Evolutionary conservation across 2,888 invertebrate species (phyloP), one percentile per base, ranked within the genome.

Genomic region (Acanthoscelides obtectus): DNA sequence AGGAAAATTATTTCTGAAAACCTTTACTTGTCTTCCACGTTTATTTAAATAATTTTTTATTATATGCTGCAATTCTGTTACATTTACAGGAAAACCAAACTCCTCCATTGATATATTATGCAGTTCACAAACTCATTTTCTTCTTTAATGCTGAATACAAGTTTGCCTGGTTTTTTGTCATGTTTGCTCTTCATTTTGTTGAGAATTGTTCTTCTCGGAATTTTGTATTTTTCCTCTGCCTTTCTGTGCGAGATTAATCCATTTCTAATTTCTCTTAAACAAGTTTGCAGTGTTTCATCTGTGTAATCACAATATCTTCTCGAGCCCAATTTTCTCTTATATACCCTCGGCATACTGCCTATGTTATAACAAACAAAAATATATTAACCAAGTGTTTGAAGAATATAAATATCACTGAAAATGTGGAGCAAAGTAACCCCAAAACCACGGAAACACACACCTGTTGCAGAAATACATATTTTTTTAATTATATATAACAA

Each of bases 141-240:
- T 72, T 73, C 71, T 22, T 63, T 66, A n/a, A 66, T 63, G 22
- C 68, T 69, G 22, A 74, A 69, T 65, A 69, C 67, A 64, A 70
- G 70, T 65, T 71, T 67, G 20, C 74, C 71, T 66, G 71, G 66
- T 71, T 65, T 74, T 69, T 22, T 66, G 19, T 45, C n/a, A 69
- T 73, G 71, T 66, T 66, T 71, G 5, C 66, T 70, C 71, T 71
- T 74, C 27, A 72, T 27, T 70, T 74, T 72, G 71, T 71, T 73
- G 25, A 71, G 20, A 25, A 73, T 70, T 67, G 72, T 73, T 70
- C 69, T 63, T 22, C 73, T 71, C 17, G 72, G 71, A 66, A 73
- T 72, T 8, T 66, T 66, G 71, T 71, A 71, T 69, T 72, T 70
- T 68, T 68, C 64, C 69, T 69, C 71, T 2, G 71, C 71, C 27